A percentile compares a stretch with the other conserved stretches of the same genome.
phyloP scores from a whole-genome alignment of 1,140 invertebrate genomes.

The Thaumetopoea pityocampa region DNA sequence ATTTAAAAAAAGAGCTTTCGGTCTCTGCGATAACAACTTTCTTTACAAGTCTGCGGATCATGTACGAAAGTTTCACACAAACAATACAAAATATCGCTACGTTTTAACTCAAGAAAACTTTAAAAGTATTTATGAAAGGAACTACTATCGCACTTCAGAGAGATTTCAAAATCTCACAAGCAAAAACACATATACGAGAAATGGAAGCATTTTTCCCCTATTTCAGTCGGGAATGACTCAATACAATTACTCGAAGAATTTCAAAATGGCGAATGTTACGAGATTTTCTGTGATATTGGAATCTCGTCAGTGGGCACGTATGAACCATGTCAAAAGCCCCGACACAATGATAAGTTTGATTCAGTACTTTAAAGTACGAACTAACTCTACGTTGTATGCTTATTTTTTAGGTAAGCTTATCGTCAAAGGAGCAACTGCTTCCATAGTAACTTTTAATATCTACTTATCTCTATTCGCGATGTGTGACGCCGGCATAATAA shows the following conservation, averaged over 20 bases:
- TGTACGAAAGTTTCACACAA: conserved; percentile 6
- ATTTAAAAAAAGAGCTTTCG: background rate
- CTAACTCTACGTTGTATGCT: conserved; percentile 55
- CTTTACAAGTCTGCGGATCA: conserved; percentile 25
- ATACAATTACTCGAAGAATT: conserved; percentile 42
- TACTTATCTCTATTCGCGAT: too few relatives aligned
- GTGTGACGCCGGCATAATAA: too few relatives aligned
- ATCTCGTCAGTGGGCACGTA: conserved; percentile 16
- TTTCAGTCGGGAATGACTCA: conserved; percentile 34
- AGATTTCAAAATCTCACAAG: conserved; percentile 45
- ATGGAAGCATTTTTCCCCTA: conserved; percentile 26
- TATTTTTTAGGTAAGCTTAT: conserved; percentile 55
- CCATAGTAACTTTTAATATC: background rate
- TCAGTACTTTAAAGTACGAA: conserved; percentile 59
- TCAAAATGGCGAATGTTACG: conserved; percentile 41
- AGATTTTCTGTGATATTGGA: conserved; percentile 29
- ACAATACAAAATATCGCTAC: conserved; percentile 8
- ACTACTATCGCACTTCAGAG: conserved; percentile 37
- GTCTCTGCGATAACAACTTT: conserved; percentile 46
- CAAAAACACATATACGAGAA: conserved; percentile 32
- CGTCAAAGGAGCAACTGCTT: too few relatives aligned
- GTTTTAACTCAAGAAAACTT: conserved; percentile 10
- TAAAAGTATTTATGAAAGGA: conserved; percentile 36
- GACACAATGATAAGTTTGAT: conserved; percentile 30
- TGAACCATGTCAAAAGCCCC: conserved; percentile 1